A percentile compares a stretch with the other conserved stretches of the same genome.
These are phyloP conservation scores for Ptilodon capucinus DNA, from an alignment of 2,888 invertebrate species.

Conservation along the genomic window DNA sequence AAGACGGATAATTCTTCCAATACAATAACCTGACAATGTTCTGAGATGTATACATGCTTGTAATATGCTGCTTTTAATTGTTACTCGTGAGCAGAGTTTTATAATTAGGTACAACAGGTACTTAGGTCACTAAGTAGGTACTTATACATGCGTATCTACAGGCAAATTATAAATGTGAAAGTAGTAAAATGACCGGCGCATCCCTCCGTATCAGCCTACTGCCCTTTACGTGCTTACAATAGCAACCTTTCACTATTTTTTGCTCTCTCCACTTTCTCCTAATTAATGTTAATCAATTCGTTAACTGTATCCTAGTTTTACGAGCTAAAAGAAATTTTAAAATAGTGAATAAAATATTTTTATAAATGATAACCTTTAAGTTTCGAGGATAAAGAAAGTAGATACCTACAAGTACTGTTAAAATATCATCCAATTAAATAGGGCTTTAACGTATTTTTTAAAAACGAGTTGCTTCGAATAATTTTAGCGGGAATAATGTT, in stretches of 20 bases:
- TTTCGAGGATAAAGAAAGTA: conserved; percentile 32
- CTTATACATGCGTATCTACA: not conserved
- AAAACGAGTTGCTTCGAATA: not conserved
- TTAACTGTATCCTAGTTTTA: conserved; percentile 29
- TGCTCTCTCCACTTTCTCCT: conserved; percentile 64
- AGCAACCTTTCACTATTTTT: conserved; percentile 45
- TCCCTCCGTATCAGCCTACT: conserved; percentile 17
- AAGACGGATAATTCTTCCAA: no score
- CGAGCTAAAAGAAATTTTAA: conserved; percentile 12
- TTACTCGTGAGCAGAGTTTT: no score
- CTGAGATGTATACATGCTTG: no score
- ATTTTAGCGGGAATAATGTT: not conserved
- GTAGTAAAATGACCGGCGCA: conserved; percentile 3
- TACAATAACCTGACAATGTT: no score
- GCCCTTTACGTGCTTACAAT: conserved; percentile 64
- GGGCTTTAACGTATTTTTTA: not conserved
- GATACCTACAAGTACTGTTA: not conserved
- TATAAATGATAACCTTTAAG: conserved; percentile 21
- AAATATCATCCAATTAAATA: not conserved
- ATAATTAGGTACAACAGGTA: no score
- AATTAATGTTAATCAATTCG: conserved; percentile 46
- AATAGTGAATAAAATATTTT: conserved; percentile 2
- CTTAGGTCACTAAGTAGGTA: no score
- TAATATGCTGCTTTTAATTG: no score
- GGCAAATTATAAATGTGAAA: conserved; percentile 1